Evolutionary conservation across 1,140 invertebrate species (phyloP).

Genomic region (Ladona fulva): DNA sequence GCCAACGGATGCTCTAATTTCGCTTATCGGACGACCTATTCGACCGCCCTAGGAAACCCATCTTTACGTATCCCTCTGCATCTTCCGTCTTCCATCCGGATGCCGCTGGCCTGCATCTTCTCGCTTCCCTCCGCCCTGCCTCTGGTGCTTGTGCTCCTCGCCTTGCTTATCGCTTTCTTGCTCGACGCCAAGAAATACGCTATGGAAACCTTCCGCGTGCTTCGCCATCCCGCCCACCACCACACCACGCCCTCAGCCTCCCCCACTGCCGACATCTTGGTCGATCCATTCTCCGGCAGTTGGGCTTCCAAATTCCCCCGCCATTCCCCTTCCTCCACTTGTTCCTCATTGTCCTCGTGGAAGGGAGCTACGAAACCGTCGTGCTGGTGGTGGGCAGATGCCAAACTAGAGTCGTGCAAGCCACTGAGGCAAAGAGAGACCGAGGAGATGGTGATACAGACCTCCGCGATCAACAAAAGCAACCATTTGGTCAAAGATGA

Average conservation of each 20-base stretch:
- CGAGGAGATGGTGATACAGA: not conserved
- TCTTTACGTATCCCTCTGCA: not conserved
- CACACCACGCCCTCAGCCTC: not conserved
- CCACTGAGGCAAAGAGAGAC: not conserved
- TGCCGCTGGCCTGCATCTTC: not conserved
- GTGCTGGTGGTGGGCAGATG: not conserved
- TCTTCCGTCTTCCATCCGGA: not conserved
- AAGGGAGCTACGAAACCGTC: not conserved
- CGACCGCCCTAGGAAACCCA: not conserved
- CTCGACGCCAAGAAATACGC: not conserved
- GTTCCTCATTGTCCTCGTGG: not conserved
- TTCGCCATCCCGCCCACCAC: not conserved
- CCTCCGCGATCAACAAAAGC: not conserved
- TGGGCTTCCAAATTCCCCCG: not conserved
- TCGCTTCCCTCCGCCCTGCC: not conserved
- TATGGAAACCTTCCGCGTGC: not conserved
- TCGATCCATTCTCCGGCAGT: not conserved
- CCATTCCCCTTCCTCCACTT: not conserved
- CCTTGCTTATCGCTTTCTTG: not conserved
- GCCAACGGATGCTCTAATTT: too few species aligned
- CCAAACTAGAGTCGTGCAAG: not conserved
- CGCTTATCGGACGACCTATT: too few species aligned
- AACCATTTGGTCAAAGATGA: not conserved
- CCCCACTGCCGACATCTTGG: not conserved
- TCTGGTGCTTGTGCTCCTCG: not conserved